phyloP scores from a whole-genome alignment of 92 coral and sea anemone genomes.

The Epizoanthus rinbou region DNA sequence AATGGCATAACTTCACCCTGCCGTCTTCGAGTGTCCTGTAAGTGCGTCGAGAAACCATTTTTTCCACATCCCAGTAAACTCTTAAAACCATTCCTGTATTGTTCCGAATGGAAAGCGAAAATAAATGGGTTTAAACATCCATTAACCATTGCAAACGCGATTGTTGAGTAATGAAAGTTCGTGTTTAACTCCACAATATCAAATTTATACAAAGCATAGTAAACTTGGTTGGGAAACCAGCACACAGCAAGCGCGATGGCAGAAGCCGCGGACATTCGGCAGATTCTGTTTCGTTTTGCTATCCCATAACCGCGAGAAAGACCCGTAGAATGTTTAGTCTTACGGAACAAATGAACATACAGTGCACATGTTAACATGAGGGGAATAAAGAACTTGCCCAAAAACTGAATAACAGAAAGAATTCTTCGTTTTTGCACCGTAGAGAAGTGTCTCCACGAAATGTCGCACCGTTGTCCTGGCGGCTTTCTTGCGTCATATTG shows the following conservation, averaged over 20 bases:
- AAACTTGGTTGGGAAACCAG: slow-evolving; percentile 68
- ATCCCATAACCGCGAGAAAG: slow-evolving; percentile 46
- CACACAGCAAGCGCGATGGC: slow-evolving; percentile 50
- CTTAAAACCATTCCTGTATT: slow-evolving; percentile 59
- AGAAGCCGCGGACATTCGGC: slow-evolving; percentile 63
- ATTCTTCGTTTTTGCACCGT: slow-evolving; percentile 8
- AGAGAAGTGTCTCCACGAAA: slow-evolving; percentile 35
- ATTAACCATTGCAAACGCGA: slow-evolving; percentile 57
- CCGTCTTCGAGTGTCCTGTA: not conserved
- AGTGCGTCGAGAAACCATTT: not conserved
- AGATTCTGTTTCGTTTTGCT: slow-evolving; percentile 48
- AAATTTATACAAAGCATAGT: slow-evolving; percentile 53
- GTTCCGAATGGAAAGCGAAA: slow-evolving; percentile 66
- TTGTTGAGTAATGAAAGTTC: slow-evolving; percentile 48
- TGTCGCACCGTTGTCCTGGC: slow-evolving; percentile 48
- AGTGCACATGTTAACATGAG: slow-evolving; percentile 50
- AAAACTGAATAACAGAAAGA: slow-evolving; percentile 50
- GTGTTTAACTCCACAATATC: slow-evolving; percentile 60
- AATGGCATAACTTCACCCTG: not conserved
- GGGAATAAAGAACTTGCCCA: slow-evolving; percentile 58
- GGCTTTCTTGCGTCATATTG: slow-evolving; percentile 29
- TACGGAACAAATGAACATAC: slow-evolving; percentile 44
- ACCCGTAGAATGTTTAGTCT: slow-evolving; percentile 42
- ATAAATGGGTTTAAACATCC: slow-evolving; percentile 66
- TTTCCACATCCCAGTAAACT: slow-evolving; percentile 22